A percentile compares a stretch with the other conserved stretches of the same genome.
phyloP scores from a whole-genome alignment of 2,113 vertebrate genomes.

The Cryptomyrus ogoouensis region DNA sequence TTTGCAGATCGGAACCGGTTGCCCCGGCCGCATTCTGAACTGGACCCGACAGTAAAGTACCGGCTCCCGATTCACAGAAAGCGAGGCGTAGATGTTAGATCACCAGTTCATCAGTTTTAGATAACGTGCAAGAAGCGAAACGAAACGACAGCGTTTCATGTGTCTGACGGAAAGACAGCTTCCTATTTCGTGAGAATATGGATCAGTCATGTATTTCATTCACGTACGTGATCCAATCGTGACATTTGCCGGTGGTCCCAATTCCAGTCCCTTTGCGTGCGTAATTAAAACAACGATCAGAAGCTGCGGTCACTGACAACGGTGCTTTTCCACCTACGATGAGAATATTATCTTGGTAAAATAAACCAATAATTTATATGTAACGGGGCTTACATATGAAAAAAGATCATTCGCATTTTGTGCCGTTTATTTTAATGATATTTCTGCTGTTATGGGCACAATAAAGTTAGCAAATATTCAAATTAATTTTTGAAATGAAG shows the following conservation, averaged over 20 bases:
- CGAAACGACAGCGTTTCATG: neutral
- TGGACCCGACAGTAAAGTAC: neutral
- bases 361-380: neutral
- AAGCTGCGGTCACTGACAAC: neutral
- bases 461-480: neutral
- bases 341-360: neutral
- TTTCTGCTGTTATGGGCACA: neutral
- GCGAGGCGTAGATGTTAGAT: neutral
- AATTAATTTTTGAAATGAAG: neutral
- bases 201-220: neutral
- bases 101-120: neutral
- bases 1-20: neutral
- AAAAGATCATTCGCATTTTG: neutral
- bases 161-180: neutral
- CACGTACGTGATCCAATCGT: neutral
- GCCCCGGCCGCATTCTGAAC: neutral
- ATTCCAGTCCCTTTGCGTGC: neutral
- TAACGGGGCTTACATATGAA: neutral
- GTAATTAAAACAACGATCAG: neutral
- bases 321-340: neutral
- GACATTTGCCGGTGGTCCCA: neutral
- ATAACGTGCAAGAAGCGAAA: neutral
- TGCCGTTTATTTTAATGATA: neutral
- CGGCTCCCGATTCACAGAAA: neutral
- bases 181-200: neutral